Conservation (phyloP, 2,888 invertebrate genomes). For the Mylabris sibirica region DNA sequence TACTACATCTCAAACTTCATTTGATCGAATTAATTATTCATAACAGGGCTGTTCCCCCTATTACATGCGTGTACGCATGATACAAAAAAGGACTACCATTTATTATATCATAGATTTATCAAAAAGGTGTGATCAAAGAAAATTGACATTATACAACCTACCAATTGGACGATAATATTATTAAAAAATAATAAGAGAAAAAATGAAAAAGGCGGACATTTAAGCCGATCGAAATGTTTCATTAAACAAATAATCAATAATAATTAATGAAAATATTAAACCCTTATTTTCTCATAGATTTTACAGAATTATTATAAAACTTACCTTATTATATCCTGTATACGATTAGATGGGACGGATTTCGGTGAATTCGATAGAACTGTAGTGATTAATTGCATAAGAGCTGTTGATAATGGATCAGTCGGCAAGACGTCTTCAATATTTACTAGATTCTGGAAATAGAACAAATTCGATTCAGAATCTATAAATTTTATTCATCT, state of each 20-base stretch:
- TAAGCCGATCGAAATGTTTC: not conserved
- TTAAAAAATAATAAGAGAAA: not conserved
- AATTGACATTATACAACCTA: not conserved
- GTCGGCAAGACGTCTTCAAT: conserved; percentile 56
- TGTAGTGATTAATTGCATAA: conserved; percentile 64
- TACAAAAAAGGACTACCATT: conserved; percentile 14
- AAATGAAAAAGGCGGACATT: not conserved
- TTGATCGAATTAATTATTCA: conserved; percentile 41
- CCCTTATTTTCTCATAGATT: not conserved
- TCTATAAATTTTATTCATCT: not conserved
- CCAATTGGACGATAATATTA: not conserved
- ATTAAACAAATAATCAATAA: not conserved
- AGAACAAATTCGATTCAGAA: conserved; percentile 20
- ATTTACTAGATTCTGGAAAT: conserved; percentile 53
- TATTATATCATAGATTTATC: conserved; percentile 28
- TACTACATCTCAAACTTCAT: conserved; percentile 25
- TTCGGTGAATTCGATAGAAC: conserved; percentile 63
- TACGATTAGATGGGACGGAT: conserved; percentile 59
- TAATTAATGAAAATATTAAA: not conserved
- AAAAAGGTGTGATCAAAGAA: conserved; percentile 14
- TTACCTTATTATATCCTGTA: conserved; percentile 68
- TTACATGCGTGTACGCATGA: conserved; percentile 28
- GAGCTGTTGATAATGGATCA: conserved; percentile 60
- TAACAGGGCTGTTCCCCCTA: conserved; percentile 29
- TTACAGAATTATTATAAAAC: conserved; percentile 41